These are phyloP conservation scores for Altica lythri DNA, from an alignment of 2,888 invertebrate species.

Conservation along the genomic window DNA sequence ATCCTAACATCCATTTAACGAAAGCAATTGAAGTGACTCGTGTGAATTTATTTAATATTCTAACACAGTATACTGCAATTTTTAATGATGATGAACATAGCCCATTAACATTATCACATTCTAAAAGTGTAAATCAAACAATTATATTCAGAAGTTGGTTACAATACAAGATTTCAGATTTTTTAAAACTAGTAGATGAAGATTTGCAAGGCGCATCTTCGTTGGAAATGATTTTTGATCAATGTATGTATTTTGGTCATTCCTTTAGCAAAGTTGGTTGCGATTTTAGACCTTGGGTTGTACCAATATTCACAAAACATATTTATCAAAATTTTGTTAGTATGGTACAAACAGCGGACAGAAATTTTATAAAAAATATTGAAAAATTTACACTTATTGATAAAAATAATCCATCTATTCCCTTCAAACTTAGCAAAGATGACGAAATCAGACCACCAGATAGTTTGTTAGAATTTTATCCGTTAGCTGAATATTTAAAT, in stretches of 20 bases:
- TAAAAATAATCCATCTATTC: conserved; percentile 60
- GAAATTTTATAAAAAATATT: conserved; percentile 75
- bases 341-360: conserved; percentile 69
- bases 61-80: conserved; percentile 93
- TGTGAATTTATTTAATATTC: conserved; percentile 91
- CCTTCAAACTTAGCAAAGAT: conserved; percentile 56
- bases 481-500: conserved; percentile 89
- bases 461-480: conserved; percentile 83
- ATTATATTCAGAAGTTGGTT: conserved; percentile 87
- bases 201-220: conserved; percentile 74
- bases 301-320: conserved; percentile 74
- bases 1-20: conserved; percentile 64
- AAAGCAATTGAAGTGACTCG: conserved; percentile 89
- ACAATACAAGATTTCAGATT: conserved; percentile 69
- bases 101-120: conserved; percentile 55
- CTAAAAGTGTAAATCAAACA: conserved; percentile 71
- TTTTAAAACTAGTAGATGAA: conserved; percentile 72
- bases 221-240: conserved; percentile 85
- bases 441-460: conserved; percentile 75
- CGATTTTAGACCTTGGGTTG: conserved; percentile 84
- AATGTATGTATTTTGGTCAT: conserved; percentile 95
- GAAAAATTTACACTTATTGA: conserved; percentile 77
- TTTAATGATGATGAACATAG: conserved; percentile 79
- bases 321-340: conserved; percentile 69
- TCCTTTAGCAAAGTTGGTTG: conserved; percentile 94